Base-by-base conservation (phyloP, 2,797 vertebrate species). In the Coreius guichenoti region DNA sequence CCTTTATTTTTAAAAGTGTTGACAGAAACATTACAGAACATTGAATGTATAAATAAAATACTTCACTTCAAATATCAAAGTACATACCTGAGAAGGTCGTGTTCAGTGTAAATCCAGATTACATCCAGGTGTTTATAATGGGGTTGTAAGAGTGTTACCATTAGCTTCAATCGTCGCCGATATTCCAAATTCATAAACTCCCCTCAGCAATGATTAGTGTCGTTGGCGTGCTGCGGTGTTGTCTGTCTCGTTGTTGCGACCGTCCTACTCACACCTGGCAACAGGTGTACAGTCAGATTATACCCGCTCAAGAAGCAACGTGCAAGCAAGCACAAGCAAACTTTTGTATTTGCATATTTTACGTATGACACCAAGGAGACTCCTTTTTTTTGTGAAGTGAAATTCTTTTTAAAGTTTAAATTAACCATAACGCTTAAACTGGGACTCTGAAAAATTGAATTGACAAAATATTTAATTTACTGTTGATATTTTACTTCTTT, bases 201-300 rank as follows among this genome's bases (percentile, higher is more conserved):
- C 21, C 2, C 14, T 29, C 21, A 14, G 29, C n/a, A 61, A 19
- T 70, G 33, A 33, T 51, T 33, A 51, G 58, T 49, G 21, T 68
- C 21, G 13, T 33, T 13, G 9, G 43, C 21, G 69, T 63, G 76
- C 19, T 80, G 58, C 19, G 13, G 56, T 65, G 69, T 81, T 84
- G 45, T 21, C 72, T 31, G 36, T 49, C 47, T 43, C 82, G 63
- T 77, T 43, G 12, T 23, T 47, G 11, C 13, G 45, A 49, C 70
- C 11, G 70, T 67, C 26, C n/a, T 56, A 29, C 79, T 26, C 82
- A 84, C 84, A 89, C 86, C 82, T 87, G 87, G 79, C 9, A 87
- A 87, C 94, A 93, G 89, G 90, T 92, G 89, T 56, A 85, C 81
- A 79, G 88, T 83, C 87, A 90, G 26, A 82, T 78, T 90, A 84